Conservation (phyloP, 2,113 vertebrate genomes). For the Clarias batrachus region DNA sequence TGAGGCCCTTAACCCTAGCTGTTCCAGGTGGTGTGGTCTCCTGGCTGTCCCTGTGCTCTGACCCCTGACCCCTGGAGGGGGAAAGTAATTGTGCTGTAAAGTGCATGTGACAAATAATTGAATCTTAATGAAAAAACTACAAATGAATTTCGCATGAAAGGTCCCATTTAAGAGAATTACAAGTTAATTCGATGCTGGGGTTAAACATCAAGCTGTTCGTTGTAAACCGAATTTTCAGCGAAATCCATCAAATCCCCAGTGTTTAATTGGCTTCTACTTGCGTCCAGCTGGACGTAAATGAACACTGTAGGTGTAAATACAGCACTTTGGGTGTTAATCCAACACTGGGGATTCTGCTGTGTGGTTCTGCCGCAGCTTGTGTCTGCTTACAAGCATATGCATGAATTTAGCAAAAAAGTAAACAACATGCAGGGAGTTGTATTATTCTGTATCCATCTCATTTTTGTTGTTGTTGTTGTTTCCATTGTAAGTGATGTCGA, state of each 20-base stretch:
- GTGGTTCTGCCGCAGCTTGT: not conserved
- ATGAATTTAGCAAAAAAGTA: not conserved
- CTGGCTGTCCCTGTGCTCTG: no score
- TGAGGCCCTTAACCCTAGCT: no score
- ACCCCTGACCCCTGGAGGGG: no score
- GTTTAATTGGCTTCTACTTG: not conserved
- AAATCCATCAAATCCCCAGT: not conserved
- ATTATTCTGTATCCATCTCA: not conserved
- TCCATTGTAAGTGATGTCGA: slow-evolving; percentile 28
- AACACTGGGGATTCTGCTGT: slow-evolving; percentile 6
- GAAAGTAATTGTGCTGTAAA: no score
- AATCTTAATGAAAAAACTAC: no score
- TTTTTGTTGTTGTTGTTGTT: not conserved
- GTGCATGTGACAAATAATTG: no score
- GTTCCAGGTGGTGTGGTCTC: no score
- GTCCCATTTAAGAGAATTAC: not conserved
- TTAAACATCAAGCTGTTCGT: not conserved
- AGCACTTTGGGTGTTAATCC: slow-evolving; percentile 3
- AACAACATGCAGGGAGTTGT: not conserved
- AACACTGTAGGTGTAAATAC: not conserved
- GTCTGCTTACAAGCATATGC: not conserved
- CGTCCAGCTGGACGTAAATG: slow-evolving; percentile 18
- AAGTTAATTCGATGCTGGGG: not conserved
- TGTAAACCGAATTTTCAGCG: not conserved
- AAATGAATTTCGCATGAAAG: no score